Evolutionary conservation across 2,113 vertebrate species (phyloP).

Genomic region (Poicephalus meyeri): DNA sequence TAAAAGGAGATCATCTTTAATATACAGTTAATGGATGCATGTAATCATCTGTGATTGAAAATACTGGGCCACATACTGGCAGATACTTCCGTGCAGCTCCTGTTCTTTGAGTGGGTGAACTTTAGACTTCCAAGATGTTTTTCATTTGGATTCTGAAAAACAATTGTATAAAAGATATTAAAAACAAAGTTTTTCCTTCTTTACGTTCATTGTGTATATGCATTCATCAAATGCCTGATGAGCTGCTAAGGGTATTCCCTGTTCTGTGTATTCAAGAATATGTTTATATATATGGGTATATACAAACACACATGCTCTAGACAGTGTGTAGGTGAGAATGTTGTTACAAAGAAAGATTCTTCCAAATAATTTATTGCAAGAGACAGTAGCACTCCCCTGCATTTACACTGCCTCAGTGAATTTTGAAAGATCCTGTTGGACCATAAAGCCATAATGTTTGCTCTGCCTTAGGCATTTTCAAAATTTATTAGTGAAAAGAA

Average conservation of each 20-base stretch:
- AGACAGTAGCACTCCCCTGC: not conserved
- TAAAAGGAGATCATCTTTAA: not conserved
- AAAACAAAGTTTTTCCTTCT: not conserved
- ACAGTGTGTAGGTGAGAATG: slow-evolving; percentile 9
- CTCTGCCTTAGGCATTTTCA: not conserved
- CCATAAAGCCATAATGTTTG: not conserved
- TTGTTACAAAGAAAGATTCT: not conserved
- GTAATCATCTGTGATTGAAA: not conserved
- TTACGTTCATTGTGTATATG: not conserved
- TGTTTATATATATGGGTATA: not conserved
- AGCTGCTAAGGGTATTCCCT: not conserved
- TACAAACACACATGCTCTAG: not conserved
- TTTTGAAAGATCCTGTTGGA: not conserved
- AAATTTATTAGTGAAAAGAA: not conserved
- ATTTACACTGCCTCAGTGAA: not conserved
- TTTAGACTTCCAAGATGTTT: not conserved
- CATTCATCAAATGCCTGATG: not conserved
- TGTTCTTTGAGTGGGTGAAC: not conserved
- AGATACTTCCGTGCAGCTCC: not conserved
- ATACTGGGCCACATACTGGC: not conserved
- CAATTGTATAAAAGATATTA: not conserved
- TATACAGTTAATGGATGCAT: not conserved
- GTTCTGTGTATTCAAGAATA: not conserved
- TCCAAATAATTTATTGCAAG: slow-evolving; percentile 16
- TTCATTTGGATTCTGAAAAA: not conserved